phyloP scores from a whole-genome alignment of 2,888 invertebrate genomes.

The Pogonocherus hispidulus region DNA sequence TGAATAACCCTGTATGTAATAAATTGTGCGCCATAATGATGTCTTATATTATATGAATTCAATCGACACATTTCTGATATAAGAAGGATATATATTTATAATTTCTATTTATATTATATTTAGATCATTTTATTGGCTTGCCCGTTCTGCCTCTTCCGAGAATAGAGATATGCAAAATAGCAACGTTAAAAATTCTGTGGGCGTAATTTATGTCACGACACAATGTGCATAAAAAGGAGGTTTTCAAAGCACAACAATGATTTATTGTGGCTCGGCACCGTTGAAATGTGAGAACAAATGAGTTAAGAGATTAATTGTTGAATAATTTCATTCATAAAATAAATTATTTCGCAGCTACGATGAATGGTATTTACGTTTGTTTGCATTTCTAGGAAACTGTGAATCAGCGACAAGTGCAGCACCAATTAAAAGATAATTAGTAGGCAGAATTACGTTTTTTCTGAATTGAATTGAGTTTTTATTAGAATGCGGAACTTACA shows the following conservation, averaged over 20 bases:
- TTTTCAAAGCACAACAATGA: constrained; percentile 24
- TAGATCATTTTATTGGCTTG: constrained; percentile 14
- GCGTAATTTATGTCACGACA: constrained; percentile 37
- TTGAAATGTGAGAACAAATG: constrained; percentile 33
- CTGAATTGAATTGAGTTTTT: too few relatives aligned
- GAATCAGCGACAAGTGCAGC: not conserved
- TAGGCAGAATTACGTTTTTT: too few relatives aligned
- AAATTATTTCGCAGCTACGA: not conserved
- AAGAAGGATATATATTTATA: not conserved
- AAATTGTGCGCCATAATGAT: too few relatives aligned
- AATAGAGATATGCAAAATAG: constrained; percentile 33
- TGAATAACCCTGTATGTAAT: too few relatives aligned
- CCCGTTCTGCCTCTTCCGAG: constrained; percentile 23
- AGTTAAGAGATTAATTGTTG: constrained; percentile 24
- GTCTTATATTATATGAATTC: too few relatives aligned
- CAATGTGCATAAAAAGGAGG: constrained; percentile 32
- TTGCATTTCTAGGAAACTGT: not conserved
- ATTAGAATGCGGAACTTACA: too few relatives aligned
- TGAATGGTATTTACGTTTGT: not conserved
- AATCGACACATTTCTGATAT: too few relatives aligned
- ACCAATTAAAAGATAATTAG: not conserved
- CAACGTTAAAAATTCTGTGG: constrained; percentile 26
- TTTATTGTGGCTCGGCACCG: constrained; percentile 25
- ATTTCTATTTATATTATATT: constrained; percentile 10
- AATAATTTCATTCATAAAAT: constrained; percentile 30